Percentiles rank a stretch among this genome's conserved stretches.
These are phyloP conservation scores for Plagodis pulveraria DNA, from an alignment of 2,888 invertebrate species.

Conservation along the genomic window DNA sequence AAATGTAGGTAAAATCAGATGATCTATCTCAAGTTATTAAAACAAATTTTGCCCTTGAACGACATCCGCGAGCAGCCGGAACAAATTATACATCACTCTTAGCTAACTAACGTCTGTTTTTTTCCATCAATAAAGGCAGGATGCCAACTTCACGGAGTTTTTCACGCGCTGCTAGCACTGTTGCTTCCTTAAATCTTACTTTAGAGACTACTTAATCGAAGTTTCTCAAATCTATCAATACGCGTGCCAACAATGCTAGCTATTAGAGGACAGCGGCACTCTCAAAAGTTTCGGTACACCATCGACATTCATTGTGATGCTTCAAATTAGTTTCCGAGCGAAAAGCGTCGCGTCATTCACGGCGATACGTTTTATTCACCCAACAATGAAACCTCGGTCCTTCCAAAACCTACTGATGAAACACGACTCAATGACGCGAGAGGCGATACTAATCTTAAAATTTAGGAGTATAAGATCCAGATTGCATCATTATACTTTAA, in stretches of 20 bases:
- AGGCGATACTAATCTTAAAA: conserved; percentile 46
- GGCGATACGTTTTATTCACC: conserved; percentile 77
- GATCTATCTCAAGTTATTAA: conserved; percentile 46
- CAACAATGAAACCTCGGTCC: conserved; percentile 81
- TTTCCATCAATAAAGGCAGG: conserved; percentile 67
- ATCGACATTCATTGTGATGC: conserved; percentile 69
- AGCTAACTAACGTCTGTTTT: conserved; percentile 41
- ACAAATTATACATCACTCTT: conserved; percentile 62
- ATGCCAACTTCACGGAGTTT: conserved; percentile 77
- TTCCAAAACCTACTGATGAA: conserved; percentile 61
- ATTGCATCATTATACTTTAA: conserved; percentile 59
- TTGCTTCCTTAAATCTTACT: conserved; percentile 59
- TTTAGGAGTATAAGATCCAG: conserved; percentile 59
- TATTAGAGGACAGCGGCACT: conserved; percentile 64
- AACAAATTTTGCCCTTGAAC: conserved; percentile 78
- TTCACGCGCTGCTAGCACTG: conserved; percentile 68
- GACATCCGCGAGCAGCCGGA: conserved; percentile 79
- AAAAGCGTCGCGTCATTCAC: conserved; percentile 79
- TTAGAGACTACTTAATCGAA: conserved; percentile 34
- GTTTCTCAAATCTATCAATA: conserved; percentile 48
- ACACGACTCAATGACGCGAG: conserved; percentile 60
- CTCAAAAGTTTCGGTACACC: conserved; percentile 77
- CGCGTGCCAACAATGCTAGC: conserved; percentile 71
- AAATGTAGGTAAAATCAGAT: too few relatives aligned
- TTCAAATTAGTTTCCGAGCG: conserved; percentile 82